Base-by-base conservation (phyloP, 2,888 invertebrate species). In the Rhaphigaster nebulosa region DNA sequence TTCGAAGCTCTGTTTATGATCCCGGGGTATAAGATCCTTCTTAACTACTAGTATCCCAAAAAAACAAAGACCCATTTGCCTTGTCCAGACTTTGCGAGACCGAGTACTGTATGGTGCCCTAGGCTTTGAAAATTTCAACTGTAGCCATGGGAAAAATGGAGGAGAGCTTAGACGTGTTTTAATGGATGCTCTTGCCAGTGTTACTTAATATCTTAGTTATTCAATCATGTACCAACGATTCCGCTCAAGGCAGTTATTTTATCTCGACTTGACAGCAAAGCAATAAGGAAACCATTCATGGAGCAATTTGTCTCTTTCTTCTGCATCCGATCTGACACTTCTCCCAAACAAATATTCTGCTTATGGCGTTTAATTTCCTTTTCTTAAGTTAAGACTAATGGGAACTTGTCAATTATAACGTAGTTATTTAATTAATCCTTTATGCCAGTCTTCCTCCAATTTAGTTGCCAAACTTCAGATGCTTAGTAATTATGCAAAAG, bases 171-270 rank as follows among this genome's bases (percentile, higher is more conserved):
- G 29, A 65, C 29, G 29, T 29, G 29, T n/a, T 65, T 65, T 65
- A 29, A 29, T 65, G 65, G 29, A 65, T 1, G 4, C 15, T 29
- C n/a, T 0, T 60, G 60, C 60, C 60, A n/a, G n/a, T 60, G 26
- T 60, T 60, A n/a, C n/a, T 65, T 65, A 65, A 65, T 65, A 65
- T 65, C 65, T 65, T 29, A 65, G 65, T 65, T 65, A 65, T 29
- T 65, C 65, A 65, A 65, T 65, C 65, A 65, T 29, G 65, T 65
- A 6, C 65, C 15, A 65, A 65, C 65, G 65, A 29, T 65, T 60
- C n/a, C n/a, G n/a, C 23, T 60, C 0, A 60, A 60, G 54, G 54
- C 54, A 23, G n/a, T 60, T 60, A 60, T 56, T 60, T 60, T 60
- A 10, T 65, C 65, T n/a, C 29, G 18, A 18, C 65, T 65, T 65